Base-by-base conservation (phyloP, 2,888 invertebrate species). In the Odontocolon sp. region DNA sequence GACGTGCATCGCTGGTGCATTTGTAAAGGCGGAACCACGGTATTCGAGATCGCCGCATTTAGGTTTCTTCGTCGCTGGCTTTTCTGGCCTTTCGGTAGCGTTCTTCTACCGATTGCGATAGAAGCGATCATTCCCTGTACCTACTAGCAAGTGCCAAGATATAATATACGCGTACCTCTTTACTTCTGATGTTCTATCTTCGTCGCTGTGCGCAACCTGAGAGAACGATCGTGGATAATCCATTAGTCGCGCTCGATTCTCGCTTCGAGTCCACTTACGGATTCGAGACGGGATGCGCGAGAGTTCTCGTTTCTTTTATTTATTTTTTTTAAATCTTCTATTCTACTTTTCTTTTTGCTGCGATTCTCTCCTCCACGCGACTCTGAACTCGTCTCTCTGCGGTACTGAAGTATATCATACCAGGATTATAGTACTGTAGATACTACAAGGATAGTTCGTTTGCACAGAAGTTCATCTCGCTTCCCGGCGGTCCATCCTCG, bases 191-290 rank as follows among this genome's bases (percentile, higher is more conserved):
- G 40, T 6, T 28, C 9, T 21, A n/a, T 56, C 45, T 14, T 5
- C 11, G 50, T 50, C 31, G 74, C 82, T 38, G 28, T 33, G 16
- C 14, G 33, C 33, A 75, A 57, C 63, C 47, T 57, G 63, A 31
- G 50, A 73, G 81, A 81, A 84, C 82, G 83, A 85, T 85, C 83
- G 73, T 80, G 78, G 82, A 83, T 81, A 83, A 87, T 87, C 86
- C 80, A 87, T 87, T 84, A 52, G 85, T 68, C 79, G 69, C 84
- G 85, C 85, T 84, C 83, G 81, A 85, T 83, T 83, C 86, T 85
- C 81, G 77, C 72, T 77, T 72, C 75, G 70, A 85, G 81, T 84
- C 87, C 87, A 86, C 87, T 87, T 87, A 87, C 74, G 82, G 80
- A 87, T 87, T 87, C 86, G 87, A n/a, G n/a, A n/a, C n/a, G n/a